Conservation (phyloP, 1,140 invertebrate genomes). For the Archivesica marissinica region DNA sequence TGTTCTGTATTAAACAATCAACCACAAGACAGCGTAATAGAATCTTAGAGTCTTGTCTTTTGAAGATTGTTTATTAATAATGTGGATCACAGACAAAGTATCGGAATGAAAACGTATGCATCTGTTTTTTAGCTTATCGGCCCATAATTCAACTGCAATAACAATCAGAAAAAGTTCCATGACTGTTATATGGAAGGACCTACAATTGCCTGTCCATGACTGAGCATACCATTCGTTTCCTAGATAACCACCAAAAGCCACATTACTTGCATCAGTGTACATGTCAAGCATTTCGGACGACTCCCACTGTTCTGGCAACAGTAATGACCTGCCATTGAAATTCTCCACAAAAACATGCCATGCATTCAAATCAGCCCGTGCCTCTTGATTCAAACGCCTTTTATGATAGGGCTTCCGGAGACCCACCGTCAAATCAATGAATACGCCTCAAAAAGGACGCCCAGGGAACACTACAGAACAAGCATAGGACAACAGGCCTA, state of each 20-base stretch:
- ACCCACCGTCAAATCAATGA: conserved; percentile 48
- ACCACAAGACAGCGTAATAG: conserved; percentile 14
- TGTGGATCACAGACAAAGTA: conserved; percentile 11
- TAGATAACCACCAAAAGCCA: conserved; percentile 8
- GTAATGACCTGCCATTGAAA: conserved; percentile 56
- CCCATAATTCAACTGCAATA: conserved; percentile 46
- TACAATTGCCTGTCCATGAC: neutral
- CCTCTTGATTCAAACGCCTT: conserved; percentile 27
- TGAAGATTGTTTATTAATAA: conserved; percentile 41
- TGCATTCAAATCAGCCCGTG: conserved; percentile 24
- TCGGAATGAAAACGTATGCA: conserved; percentile 31
- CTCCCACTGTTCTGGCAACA: conserved; percentile 21
- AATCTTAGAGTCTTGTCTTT: conserved; percentile 5
- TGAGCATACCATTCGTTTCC: conserved; percentile 16
- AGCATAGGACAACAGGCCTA: conserved; percentile 39
- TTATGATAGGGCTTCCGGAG: conserved; percentile 31
- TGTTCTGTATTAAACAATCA: neutral
- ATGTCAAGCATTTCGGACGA: conserved; percentile 24
- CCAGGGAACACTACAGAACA: conserved; percentile 32
- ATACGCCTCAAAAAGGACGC: conserved; percentile 15
- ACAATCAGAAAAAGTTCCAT: conserved; percentile 55
- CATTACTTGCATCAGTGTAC: conserved; percentile 28
- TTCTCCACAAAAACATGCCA: conserved; percentile 45
- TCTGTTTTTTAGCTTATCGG: neutral
- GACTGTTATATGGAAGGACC: neutral